Percentiles rank a stretch among this genome's conserved stretches.
phyloP scores from a whole-genome alignment of 2,888 invertebrate species.

The Brassicogethes aeneus region DNA sequence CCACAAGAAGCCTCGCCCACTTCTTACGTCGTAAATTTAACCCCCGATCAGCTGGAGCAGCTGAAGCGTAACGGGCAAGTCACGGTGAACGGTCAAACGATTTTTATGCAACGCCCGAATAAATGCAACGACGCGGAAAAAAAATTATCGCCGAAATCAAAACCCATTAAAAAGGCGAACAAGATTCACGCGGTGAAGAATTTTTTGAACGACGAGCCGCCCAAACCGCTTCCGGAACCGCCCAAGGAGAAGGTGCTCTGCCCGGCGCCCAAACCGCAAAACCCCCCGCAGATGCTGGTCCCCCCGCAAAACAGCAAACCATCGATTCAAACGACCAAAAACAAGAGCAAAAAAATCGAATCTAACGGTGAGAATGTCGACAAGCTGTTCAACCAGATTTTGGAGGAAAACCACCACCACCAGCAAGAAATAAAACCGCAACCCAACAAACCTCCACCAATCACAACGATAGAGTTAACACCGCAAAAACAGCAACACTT shows the following conservation, averaged over 20 bases:
- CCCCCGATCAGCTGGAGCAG: constrained; percentile 40
- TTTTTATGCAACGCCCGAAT: constrained; percentile 38
- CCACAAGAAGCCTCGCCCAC: constrained; percentile 26
- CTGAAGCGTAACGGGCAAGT: constrained; percentile 39
- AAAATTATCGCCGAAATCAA: constrained; percentile 36
- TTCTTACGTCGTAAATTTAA: constrained; percentile 40
- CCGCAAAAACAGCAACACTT: constrained; percentile 60
- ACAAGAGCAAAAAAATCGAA: too few species aligned
- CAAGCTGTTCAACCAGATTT: constrained; percentile 34
- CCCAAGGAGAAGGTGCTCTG: constrained; percentile 7
- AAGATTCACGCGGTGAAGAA: constrained; percentile 21
- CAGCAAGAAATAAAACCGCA: constrained; percentile 20
- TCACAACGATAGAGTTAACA: constrained; percentile 65
- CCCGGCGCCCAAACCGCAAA: constrained; percentile 4
- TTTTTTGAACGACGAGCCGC: constrained; percentile 19
- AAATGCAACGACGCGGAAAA: constrained; percentile 25
- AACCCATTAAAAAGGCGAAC: constrained; percentile 32
- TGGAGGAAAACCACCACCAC: constrained; percentile 30
- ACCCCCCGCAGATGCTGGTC: constrained; percentile 6
- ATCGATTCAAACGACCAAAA: too few species aligned
- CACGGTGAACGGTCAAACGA: constrained; percentile 41
- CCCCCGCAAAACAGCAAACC: background rate
- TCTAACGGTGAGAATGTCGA: constrained; percentile 30
- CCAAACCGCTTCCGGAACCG: constrained; percentile 2
- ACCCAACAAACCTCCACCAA: constrained; percentile 25